Percentiles rank a stretch among this genome's conserved stretches.
Conservation (phyloP, 2,113 vertebrate species). For the Dolichotis patagonum region DNA sequence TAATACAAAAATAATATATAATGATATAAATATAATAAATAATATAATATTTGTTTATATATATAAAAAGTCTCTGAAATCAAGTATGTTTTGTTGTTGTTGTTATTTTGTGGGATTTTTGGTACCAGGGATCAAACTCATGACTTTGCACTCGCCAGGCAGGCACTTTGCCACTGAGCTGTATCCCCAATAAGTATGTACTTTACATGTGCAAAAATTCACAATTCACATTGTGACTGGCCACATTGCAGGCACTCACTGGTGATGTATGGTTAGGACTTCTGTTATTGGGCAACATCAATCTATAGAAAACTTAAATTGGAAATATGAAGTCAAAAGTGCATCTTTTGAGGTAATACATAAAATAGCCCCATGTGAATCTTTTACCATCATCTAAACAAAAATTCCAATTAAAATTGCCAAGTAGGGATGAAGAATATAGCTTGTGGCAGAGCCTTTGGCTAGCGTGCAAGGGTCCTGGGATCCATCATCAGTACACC, state of each 20-base stretch:
- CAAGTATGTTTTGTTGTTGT: not conserved
- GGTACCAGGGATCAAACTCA: no score
- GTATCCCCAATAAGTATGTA: not conserved
- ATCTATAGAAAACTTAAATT: not conserved
- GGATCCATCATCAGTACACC: not conserved
- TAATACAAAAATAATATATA: not conserved
- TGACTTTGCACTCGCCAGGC: no score
- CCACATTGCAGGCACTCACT: not conserved
- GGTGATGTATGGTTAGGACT: not conserved
- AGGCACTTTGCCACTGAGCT: no score
- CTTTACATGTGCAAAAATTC: not conserved
- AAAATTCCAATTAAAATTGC: conserved; percentile 6
- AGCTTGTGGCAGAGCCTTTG: not conserved
- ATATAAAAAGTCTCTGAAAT: not conserved
- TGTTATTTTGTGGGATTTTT: no score
- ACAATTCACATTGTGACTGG: not conserved
- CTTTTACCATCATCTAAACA: not conserved
- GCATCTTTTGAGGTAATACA: not conserved
- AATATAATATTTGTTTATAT: not conserved
- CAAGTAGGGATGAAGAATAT: not conserved
- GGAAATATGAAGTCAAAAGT: not conserved
- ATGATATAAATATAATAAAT: conserved; percentile 5
- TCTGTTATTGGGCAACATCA: not conserved
- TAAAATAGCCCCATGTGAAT: not conserved
- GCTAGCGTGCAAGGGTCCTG: not conserved